A percentile compares a stretch with the other conserved stretches of the same genome.
Conservation (phyloP, 2,888 invertebrate genomes). For the Acrobasis consociella region DNA sequence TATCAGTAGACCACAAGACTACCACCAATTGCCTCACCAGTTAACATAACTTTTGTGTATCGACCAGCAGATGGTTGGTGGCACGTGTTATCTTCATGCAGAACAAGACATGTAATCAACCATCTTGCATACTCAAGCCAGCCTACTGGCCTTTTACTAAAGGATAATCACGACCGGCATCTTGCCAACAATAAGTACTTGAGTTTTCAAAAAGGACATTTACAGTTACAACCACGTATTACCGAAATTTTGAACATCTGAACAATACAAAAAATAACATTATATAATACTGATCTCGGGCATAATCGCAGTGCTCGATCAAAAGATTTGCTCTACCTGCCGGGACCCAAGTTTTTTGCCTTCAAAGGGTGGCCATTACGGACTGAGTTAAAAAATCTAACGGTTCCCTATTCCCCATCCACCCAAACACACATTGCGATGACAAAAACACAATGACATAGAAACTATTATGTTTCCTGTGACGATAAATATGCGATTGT, state of each 20-base stretch:
- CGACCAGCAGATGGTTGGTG: constrained; percentile 17
- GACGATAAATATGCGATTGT: constrained; percentile 55
- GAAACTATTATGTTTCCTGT: constrained; percentile 72
- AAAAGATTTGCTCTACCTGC: constrained; percentile 76
- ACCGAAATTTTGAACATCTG: constrained; percentile 56
- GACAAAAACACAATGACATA: constrained; percentile 74
- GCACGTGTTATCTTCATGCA: constrained; percentile 12
- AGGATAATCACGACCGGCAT: constrained; percentile 18
- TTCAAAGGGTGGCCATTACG: constrained; percentile 74
- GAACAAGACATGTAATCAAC: constrained; percentile 5
- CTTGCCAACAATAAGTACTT: constrained; percentile 18
- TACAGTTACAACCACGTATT: constrained; percentile 60
- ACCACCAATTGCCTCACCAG: neutral
- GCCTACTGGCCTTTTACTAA: constrained; percentile 14
- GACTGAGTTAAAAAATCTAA: constrained; percentile 67
- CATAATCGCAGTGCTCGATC: constrained; percentile 69
- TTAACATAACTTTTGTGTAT: constrained; percentile 8
- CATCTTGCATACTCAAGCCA: constrained; percentile 13
- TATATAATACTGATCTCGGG: constrained; percentile 62
- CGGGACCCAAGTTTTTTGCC: constrained; percentile 61
- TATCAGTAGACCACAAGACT: neutral
- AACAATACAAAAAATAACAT: constrained; percentile 54
- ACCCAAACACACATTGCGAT: constrained; percentile 75
- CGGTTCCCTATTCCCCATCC: constrained; percentile 66
- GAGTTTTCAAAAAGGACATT: constrained; percentile 36